Evolutionary conservation across 2,888 invertebrate species (phyloP).

Genomic region (Ischnus inquisitorius): DNA sequence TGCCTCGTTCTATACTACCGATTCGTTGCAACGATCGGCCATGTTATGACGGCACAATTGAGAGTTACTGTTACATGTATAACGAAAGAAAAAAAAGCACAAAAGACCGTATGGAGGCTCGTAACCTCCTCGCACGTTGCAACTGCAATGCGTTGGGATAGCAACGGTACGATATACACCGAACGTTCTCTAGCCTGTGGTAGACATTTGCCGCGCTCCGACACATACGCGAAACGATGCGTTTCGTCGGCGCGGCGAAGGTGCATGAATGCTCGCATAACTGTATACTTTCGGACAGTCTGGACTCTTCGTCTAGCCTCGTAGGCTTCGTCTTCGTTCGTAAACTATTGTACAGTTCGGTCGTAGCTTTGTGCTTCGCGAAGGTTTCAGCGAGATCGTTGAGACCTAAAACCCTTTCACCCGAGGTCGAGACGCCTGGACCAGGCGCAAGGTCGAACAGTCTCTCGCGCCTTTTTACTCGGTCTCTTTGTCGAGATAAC

Average conservation of each 20-base stretch:
- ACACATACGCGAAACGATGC: conserved; percentile 12
- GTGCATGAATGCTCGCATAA: conserved; percentile 1
- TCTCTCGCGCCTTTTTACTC: background rate
- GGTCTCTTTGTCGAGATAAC: background rate
- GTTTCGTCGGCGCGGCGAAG: background rate
- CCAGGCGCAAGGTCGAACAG: background rate
- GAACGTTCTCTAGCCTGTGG: background rate
- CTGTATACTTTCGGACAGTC: conserved; percentile 11
- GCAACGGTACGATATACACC: conserved; percentile 18
- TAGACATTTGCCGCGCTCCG: background rate
- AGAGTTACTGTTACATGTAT: conserved; percentile 17
- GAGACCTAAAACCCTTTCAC: conserved; percentile 12
- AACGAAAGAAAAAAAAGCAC: background rate
- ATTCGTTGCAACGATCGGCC: conserved; percentile 48
- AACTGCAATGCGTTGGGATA: conserved; percentile 14
- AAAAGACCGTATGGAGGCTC: background rate
- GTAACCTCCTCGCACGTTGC: background rate
- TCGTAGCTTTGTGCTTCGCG: background rate
- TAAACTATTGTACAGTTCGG: background rate
- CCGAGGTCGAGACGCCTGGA: background rate
- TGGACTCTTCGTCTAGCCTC: too few species aligned
- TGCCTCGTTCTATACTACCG: conserved; percentile 38
- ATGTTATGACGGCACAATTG: conserved; percentile 51
- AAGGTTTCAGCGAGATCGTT: conserved; percentile 1
- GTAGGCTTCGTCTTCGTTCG: background rate